These are phyloP conservation scores for Heliconius congener DNA, from an alignment of 1,140 invertebrate genomes.

Conservation along the genomic window DNA sequence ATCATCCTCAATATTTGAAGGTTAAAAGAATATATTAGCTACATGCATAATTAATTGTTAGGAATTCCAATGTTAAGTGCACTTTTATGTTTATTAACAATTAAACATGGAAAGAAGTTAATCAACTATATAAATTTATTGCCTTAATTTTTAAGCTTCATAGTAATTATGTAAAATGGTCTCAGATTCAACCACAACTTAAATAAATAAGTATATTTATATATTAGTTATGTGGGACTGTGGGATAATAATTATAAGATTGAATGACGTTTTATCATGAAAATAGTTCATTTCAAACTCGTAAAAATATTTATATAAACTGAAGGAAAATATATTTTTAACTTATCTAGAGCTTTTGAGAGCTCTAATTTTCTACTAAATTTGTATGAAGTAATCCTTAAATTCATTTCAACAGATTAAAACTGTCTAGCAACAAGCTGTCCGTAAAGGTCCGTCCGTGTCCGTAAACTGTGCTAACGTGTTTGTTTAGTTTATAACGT, in stretches of 20 bases:
- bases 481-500: neutral
- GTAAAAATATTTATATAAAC: neutral
- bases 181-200: neutral
- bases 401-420: neutral
- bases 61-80: constrained; percentile 34
- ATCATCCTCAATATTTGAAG: constrained; percentile 36
- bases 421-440: neutral
- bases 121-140: constrained; percentile 1
- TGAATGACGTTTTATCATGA: neutral
- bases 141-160: constrained; percentile 7
- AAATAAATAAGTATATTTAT: too few relatives aligned
- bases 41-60: constrained; percentile 36
- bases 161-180: neutral
- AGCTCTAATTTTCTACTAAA: neutral
- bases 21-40: constrained; percentile 35
- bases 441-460: neutral
- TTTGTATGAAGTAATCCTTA: neutral
- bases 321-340: neutral
- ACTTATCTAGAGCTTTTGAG: neutral
- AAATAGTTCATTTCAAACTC: neutral
- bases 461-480: neutral
- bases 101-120: constrained; percentile 20
- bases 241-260: neutral
- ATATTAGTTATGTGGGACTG: neutral
- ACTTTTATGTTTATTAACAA: constrained; percentile 34